Evolutionary conservation across 2,888 invertebrate genomes (phyloP), one percentile per base, ranked within the genome.

Genomic region (Thymelicus lineola): DNA sequence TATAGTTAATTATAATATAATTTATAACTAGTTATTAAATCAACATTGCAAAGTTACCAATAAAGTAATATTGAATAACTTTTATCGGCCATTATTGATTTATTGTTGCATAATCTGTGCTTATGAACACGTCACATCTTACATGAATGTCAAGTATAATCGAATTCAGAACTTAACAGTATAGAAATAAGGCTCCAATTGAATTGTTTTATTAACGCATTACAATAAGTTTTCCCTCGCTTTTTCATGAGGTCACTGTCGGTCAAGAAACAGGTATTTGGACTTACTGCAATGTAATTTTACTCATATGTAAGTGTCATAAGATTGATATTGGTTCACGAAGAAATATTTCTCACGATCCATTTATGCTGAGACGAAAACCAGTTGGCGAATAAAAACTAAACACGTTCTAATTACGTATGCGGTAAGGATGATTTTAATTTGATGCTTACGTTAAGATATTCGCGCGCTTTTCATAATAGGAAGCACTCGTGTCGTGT

Each of bases 231-330:
- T 84, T 86, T 86, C 86, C 86, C 87, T 83, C 87, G 86, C 86
- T 86, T 89, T 77, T 88, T 87, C 83, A 85, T 82, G 83, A 88
- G 90, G 88, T 90, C 87, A 90, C 81, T 87, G 85, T 85, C 89
- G 89, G 89, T 89, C 89, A 89, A 77, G 79, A 82, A 89, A 89
- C 90, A 90, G 89, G 90, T 90, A 89, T 87, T 83, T 65, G 67
- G n/a, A 64, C 10, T 42, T 9, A 7, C 7, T 12, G 3, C 64
- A 71, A 48, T 50, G 28, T 35, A 75, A 71, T 70, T 68, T 46
- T 15, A 20, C 35, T 50, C 55, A 50, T 74, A 73, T 55, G 0
- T 0, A 0, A 35, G 17, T 7, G 0, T 0, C 0, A n/a, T 76
- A 77, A 72, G 64, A 76, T 69, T 63, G 17, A 74, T 57, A 73